Conservation (phyloP, 2,113 vertebrate genomes). For the Thamnophis sirtalis region DNA sequence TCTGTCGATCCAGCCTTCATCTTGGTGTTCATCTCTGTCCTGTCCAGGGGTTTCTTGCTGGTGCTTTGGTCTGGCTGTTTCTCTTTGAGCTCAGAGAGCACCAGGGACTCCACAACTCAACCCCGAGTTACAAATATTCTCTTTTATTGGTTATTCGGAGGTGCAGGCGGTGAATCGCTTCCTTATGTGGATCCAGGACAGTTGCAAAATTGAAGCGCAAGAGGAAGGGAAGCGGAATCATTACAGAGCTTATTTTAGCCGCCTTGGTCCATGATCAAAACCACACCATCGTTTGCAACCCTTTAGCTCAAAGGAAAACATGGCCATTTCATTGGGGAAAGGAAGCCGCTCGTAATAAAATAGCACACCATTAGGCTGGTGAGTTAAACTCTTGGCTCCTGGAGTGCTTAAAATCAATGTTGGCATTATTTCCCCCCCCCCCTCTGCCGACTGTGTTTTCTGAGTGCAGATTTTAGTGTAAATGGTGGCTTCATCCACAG, state of each 20-base stretch:
- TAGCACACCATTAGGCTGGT: neutral
- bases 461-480: neutral
- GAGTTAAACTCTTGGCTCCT: neutral
- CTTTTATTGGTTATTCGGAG: neutral
- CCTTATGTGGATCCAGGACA: neutral
- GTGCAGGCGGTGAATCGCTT: neutral
- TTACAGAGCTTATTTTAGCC: neutral
- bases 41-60: neutral
- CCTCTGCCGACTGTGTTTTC: too few relatives aligned
- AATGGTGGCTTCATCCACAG: neutral
- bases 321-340: neutral
- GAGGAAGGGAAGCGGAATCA: neutral
- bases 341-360: neutral
- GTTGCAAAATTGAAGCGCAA: neutral
- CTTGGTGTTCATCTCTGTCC: neutral
- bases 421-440: neutral
- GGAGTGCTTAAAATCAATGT: neutral
- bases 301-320: neutral
- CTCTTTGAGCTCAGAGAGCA: neutral
- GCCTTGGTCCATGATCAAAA: neutral
- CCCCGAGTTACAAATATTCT: neutral
- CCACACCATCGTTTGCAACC: neutral
- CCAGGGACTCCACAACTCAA: neutral
- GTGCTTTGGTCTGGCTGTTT: neutral
- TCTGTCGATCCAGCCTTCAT: too few relatives aligned